Evolutionary conservation across 1,140 invertebrate species (phyloP).

Genomic region (Hyles euphorbiae): DNA sequence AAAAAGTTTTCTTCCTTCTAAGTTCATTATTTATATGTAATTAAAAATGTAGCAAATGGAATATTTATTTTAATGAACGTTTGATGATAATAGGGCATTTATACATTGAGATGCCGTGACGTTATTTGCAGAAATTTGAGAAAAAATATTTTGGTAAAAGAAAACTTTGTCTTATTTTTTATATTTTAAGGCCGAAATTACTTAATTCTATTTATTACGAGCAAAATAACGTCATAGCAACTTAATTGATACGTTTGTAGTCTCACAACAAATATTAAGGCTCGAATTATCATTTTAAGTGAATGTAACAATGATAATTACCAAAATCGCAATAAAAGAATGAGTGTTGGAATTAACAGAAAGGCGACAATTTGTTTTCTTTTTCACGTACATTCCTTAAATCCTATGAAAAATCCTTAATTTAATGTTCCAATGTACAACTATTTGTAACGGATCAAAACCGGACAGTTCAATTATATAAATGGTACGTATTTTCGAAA

Average conservation of each 20-base stretch:
- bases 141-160: conserved; percentile 11
- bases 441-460: no score
- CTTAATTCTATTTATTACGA: conserved; percentile 5
- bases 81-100: conserved; percentile 43
- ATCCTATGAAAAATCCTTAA: conserved; percentile 35
- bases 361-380: conserved; percentile 61
- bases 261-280: conserved; percentile 77
- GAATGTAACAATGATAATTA: conserved; percentile 52
- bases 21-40: conserved; percentile 67
- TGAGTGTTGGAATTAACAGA: conserved; percentile 74
- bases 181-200: conserved; percentile 1
- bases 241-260: conserved; percentile 37
- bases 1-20: conserved; percentile 58
- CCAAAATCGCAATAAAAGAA: conserved; percentile 72
- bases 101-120: conserved; percentile 39
- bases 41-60: conserved; percentile 55
- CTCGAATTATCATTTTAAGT: conserved; percentile 39
- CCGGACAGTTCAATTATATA: conserved; percentile 21
- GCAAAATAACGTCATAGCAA: conserved; percentile 43
- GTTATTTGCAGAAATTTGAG: conserved; percentile 24
- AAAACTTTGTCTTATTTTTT: conserved; percentile 16
- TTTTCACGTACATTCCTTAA: conserved; percentile 51
- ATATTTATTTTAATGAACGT: conserved; percentile 62
- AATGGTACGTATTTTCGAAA: conserved; percentile 69
- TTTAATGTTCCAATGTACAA: no score